phyloP scores from a whole-genome alignment of 1,140 invertebrate species.

The Formica exsecta region DNA sequence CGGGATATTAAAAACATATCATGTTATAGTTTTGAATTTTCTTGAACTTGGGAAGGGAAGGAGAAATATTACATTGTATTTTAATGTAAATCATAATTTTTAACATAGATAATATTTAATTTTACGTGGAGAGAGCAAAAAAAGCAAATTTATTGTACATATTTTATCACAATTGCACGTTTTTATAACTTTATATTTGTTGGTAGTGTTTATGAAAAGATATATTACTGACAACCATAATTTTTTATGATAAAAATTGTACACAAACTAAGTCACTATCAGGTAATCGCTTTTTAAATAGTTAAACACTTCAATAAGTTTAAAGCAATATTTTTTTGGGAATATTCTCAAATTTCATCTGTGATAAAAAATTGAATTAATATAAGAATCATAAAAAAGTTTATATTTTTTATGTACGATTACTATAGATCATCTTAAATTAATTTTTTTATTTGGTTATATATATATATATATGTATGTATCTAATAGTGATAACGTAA shows the following conservation, averaged over 20 bases:
- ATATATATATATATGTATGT: no score
- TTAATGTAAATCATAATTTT: not conserved
- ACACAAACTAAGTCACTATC: not conserved
- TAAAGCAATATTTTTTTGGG: not conserved
- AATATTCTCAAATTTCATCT: not conserved
- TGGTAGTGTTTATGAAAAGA: not conserved
- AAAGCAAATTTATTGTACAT: not conserved
- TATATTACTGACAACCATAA: not conserved
- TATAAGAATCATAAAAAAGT: not conserved
- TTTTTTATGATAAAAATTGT: not conserved
- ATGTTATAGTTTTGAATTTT: no score
- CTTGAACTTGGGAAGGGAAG: no score
- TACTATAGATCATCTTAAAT: not conserved
- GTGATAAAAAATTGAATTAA: slow-evolving; percentile 1
- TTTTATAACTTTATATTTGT: not conserved
- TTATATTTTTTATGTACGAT: not conserved
- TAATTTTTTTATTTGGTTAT: not conserved
- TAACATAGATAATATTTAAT: not conserved
- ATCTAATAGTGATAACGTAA: no score
- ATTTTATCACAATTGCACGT: not conserved
- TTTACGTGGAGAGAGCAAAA: not conserved
- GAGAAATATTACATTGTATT: no score
- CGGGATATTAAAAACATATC: no score
- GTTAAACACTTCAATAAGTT: not conserved
- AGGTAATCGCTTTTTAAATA: not conserved